Base-by-base conservation (phyloP, 2,113 vertebrate genomes). In the Galeopterus variegatus region DNA sequence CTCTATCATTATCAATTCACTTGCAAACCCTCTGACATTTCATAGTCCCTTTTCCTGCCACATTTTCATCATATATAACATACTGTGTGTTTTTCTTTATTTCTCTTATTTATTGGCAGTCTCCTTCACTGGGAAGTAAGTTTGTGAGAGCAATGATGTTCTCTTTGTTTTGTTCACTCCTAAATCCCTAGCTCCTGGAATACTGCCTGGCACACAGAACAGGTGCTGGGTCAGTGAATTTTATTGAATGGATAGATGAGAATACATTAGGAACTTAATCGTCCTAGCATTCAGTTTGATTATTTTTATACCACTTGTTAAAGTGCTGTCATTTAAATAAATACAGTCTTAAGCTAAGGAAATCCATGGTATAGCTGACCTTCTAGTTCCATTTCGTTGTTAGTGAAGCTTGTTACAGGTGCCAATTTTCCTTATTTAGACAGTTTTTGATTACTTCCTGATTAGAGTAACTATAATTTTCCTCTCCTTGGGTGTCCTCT, bases 381-480 rank as follows among this genome's bases (percentile, higher is more conserved):
- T 88, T 60, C 33, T 86, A 14, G 48, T 77, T 88, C 23, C 33
- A 33, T 95, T 72, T 92, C 84, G 13, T 93, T 87, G 50, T 36
- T 88, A 5, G 56, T 79, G 56, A 45, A 62, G 8, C 79, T 96
- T 89, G 26, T 83, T 69, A 95, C 36, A 92, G 83, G 82, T 96
- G 72, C 84, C 60, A 56, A 0, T 82, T 97, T 91, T 24, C 45
- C 62, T 76, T 94, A 60, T 88, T 85, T 75, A 96, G 79, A 69
- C 31, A 52, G 41, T 70, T 96, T 88, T 91, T 96, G 6, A 93
- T 89, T 86, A 31, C 62, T 88, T 95, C 26, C 67, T 96, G 26
- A 81, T 85, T 89, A 88, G 50, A 84, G 56, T 93, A 87, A 92
- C 45, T 90, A 17, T 85, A 50, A 94, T 96, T 94, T 96, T 75